These are phyloP conservation scores for Patella pellucida DNA, from an alignment of 2,888 invertebrate genomes.

Conservation along the genomic window DNA sequence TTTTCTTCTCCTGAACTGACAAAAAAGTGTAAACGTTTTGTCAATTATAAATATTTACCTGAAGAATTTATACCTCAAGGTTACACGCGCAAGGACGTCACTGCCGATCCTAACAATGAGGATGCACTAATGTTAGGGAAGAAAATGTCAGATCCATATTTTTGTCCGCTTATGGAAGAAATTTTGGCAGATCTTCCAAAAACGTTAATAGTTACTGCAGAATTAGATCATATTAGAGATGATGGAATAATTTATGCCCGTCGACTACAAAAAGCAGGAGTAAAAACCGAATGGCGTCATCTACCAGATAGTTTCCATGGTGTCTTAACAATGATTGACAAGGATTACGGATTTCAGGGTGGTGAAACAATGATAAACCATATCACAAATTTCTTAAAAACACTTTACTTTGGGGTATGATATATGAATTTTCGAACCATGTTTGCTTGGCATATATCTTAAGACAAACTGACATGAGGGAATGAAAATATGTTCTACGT, in stretches of 20 bases:
- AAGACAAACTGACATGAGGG: too few relatives aligned
- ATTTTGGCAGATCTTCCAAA: neutral
- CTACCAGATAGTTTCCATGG: constrained; percentile 7
- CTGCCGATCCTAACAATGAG: neutral
- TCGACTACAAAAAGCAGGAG: neutral
- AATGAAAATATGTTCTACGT: too few relatives aligned
- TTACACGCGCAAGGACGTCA: neutral
- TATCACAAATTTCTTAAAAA: neutral
- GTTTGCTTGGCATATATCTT: too few relatives aligned
- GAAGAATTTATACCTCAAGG: neutral
- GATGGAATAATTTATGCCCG: neutral
- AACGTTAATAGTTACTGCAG: neutral
- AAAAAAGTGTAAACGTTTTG: constrained; percentile 7
- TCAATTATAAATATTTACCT: neutral
- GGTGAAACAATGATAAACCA: neutral
- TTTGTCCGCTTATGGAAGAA: neutral
- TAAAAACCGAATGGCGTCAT: neutral
- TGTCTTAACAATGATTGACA: constrained; percentile 2
- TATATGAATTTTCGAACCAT: too few relatives aligned
- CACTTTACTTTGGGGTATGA: neutral
- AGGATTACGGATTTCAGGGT: neutral
- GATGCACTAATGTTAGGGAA: neutral
- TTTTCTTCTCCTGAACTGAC: neutral
- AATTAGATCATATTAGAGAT: constrained; percentile 1
- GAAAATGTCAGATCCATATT: neutral